These are phyloP conservation scores for Mercenaria mercenaria DNA, from an alignment of 1,140 invertebrate species.

Conservation along the genomic window DNA sequence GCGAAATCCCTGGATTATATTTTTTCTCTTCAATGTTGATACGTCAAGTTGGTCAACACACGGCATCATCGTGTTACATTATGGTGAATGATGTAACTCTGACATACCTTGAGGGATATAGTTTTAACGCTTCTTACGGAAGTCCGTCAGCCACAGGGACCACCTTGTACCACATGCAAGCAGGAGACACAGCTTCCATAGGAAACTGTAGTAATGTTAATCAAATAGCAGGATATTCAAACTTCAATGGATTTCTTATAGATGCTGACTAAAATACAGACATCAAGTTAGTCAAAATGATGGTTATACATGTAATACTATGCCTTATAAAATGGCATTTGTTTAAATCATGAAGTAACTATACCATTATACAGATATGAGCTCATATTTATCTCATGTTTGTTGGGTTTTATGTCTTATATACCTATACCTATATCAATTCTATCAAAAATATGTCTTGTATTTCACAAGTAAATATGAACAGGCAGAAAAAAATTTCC, in stretches of 20 bases:
- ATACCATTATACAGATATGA: too few species aligned
- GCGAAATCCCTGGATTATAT: neutral
- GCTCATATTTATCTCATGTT: too few species aligned
- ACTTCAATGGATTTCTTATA: constrained; percentile 8
- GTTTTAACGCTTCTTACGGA: neutral
- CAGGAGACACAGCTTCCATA: neutral
- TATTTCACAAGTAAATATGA: too few species aligned
- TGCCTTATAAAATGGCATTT: too few species aligned
- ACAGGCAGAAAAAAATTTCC: too few species aligned
- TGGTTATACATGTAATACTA: too few species aligned
- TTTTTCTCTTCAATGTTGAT: neutral
- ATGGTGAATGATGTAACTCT: neutral
- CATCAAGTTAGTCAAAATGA: too few species aligned
- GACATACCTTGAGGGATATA: neutral
- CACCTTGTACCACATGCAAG: neutral
- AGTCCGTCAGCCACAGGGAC: neutral
- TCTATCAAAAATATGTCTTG: too few species aligned
- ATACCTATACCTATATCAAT: too few species aligned
- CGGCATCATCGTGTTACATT: neutral
- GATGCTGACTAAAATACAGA: constrained; percentile 3
- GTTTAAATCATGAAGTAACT: too few species aligned
- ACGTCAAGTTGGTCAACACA: constrained; percentile 16
- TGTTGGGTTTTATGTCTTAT: too few species aligned
- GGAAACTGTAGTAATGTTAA: neutral
- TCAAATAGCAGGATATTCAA: constrained; percentile 8